phyloP scores from a whole-genome alignment of 1,140 invertebrate genomes.

The Hermatobates lingyangjiaoensis region DNA sequence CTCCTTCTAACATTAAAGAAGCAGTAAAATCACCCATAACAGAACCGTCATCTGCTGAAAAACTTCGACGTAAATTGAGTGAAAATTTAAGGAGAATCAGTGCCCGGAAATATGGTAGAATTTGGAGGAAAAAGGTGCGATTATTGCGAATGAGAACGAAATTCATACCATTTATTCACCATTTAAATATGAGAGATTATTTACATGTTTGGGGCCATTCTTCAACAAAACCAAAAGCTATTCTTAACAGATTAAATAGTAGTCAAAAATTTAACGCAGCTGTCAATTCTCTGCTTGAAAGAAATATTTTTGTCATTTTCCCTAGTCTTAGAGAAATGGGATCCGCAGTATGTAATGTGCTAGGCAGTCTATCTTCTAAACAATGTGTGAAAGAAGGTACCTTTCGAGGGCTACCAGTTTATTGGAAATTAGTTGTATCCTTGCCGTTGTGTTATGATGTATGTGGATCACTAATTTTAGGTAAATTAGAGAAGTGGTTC shows the following conservation, averaged over 20 bases:
- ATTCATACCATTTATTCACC: constrained; percentile 2
- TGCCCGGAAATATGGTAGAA: constrained; percentile 11
- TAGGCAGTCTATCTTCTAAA: background rate
- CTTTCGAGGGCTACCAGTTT: background rate
- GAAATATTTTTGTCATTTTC: constrained; percentile 6
- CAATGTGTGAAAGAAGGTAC: background rate
- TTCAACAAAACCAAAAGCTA: background rate
- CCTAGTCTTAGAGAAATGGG: constrained; percentile 8
- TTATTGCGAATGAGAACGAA: constrained; percentile 7
- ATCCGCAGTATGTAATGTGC: background rate
- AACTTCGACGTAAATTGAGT: constrained; percentile 12
- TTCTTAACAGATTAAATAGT: constrained; percentile 6
- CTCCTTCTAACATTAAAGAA: background rate
- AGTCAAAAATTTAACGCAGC: constrained; percentile 7
- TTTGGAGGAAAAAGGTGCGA: constrained; percentile 13
- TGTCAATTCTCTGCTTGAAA: constrained; percentile 7
- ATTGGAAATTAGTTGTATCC: constrained; percentile 11
- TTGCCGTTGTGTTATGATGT: constrained; percentile 5
- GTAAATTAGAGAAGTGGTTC: constrained; percentile 10
- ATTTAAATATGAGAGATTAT: constrained; percentile 10
- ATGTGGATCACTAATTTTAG: constrained; percentile 2
- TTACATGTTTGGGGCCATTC: constrained; percentile 11
- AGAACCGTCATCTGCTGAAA: constrained; percentile 3
- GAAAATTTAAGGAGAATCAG: constrained; percentile 12
- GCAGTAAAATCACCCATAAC: background rate